phyloP scores from a whole-genome alignment of 1,140 invertebrate species.

The Drosophila serrata region DNA sequence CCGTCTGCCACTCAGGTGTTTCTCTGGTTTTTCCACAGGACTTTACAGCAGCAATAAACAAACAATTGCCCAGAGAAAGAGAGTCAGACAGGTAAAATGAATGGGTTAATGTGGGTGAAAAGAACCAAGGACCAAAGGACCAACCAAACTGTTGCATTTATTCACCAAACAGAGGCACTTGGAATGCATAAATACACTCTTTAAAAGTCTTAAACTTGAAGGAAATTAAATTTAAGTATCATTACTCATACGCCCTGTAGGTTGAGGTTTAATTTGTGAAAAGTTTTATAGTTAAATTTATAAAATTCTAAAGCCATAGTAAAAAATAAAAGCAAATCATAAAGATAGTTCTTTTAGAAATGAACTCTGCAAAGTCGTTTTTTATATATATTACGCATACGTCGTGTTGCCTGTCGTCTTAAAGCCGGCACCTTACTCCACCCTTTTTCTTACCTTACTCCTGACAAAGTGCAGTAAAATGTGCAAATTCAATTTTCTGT shows the following conservation, averaged over 20 bases:
- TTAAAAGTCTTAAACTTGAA: background rate
- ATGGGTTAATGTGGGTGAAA: constrained; percentile 3
- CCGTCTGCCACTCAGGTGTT: constrained; percentile 2
- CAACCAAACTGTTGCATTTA: constrained; percentile 29
- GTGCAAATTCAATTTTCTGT: constrained; percentile 78
- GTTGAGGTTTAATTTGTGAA: background rate
- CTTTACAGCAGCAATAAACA: constrained; percentile 37
- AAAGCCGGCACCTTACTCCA: constrained; percentile 11
- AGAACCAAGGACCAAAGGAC: background rate
- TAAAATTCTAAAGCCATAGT: too few relatives aligned
- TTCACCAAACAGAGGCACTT: background rate
- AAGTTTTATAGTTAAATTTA: too few relatives aligned
- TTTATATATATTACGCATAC: constrained; percentile 47
- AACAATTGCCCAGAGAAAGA: constrained; percentile 16
- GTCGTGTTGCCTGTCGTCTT: constrained; percentile 60
- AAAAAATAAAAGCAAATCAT: background rate
- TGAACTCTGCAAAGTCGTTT: background rate
- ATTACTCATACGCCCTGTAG: constrained; percentile 2
- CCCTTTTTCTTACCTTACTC: constrained; percentile 12
- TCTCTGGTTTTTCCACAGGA: constrained; percentile 2
- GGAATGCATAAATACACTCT: background rate
- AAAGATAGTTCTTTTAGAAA: background rate
- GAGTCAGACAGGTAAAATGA: constrained; percentile 1
- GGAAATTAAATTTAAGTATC: background rate
- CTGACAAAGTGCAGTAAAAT: constrained; percentile 71